Evolutionary conservation across 1,140 invertebrate species (phyloP).

Genomic region (Drosophila nasuta): DNA sequence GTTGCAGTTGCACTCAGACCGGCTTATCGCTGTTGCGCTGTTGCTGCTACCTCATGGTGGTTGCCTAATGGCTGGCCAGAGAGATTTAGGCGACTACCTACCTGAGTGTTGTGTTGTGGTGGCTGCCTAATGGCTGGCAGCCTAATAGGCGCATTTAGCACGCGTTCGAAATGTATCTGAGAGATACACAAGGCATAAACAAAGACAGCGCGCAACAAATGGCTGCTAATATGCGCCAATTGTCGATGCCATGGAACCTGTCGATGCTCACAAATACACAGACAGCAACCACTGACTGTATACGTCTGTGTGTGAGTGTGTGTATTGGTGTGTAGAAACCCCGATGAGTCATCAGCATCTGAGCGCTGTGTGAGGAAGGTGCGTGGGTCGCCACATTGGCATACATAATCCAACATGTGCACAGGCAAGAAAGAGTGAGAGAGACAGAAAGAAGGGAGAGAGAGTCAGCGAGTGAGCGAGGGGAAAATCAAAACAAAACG

Average conservation of each 20-base stretch:
- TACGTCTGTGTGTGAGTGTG: slow-evolving; percentile 9
- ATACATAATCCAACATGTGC: slow-evolving; percentile 43
- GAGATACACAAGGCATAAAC: slow-evolving; percentile 37
- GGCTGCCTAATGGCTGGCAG: slow-evolving; percentile 37
- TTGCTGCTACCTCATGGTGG: not conserved
- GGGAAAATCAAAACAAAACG: slow-evolving; percentile 69
- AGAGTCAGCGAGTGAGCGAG: not conserved
- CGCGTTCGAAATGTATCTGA: slow-evolving; percentile 63
- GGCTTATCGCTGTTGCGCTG: slow-evolving; percentile 41
- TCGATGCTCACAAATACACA: slow-evolving; percentile 40
- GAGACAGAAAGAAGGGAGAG: slow-evolving; percentile 1
- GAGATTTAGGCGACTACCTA: slow-evolving; percentile 38
- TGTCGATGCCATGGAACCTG: slow-evolving; percentile 52
- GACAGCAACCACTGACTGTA: not conserved
- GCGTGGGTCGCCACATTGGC: slow-evolving; percentile 46
- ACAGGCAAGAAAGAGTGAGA: slow-evolving; percentile 1
- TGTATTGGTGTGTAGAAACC: slow-evolving; percentile 77
- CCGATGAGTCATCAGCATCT: slow-evolving; percentile 79
- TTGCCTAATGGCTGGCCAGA: slow-evolving; percentile 34
- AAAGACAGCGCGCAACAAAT: slow-evolving; percentile 37
- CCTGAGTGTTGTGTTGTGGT: slow-evolving; percentile 4
- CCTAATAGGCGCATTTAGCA: slow-evolving; percentile 75
- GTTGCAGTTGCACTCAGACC: slow-evolving; percentile 46
- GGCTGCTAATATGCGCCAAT: slow-evolving; percentile 47
- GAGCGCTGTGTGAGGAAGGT: slow-evolving; percentile 38